phyloP scores from a whole-genome alignment of 2,797 vertebrate genomes.

The Aselliscus stoliczkanus region DNA sequence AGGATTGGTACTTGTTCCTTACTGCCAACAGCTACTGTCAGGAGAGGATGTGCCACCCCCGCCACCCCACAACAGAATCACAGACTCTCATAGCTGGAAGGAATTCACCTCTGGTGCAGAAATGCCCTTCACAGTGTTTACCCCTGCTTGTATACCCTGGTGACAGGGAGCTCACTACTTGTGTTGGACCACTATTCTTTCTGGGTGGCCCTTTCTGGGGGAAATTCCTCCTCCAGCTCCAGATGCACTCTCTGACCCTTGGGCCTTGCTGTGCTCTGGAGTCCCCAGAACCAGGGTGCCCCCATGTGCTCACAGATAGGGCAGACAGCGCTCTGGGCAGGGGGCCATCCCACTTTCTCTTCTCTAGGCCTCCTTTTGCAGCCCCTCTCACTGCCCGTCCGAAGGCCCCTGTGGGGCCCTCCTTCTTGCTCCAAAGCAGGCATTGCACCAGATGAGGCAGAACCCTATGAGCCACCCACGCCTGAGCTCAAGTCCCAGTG shows the following conservation, averaged over 20 bases:
- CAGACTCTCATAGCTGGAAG: background rate
- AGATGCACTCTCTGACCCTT: background rate
- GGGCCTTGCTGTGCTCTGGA: background rate
- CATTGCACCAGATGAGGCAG: no score
- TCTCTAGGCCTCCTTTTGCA: background rate
- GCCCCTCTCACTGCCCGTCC: background rate
- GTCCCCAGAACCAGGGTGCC: background rate
- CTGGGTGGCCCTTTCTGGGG: background rate
- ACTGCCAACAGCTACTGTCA: background rate
- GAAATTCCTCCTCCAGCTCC: fast-evolving
- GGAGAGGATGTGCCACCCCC: background rate
- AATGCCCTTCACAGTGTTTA: background rate
- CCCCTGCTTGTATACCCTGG: background rate
- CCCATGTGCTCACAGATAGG: background rate
- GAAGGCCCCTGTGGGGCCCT: background rate
- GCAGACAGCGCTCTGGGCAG: background rate
- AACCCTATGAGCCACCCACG: background rate
- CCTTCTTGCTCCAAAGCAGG: background rate
- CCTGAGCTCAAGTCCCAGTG: background rate
- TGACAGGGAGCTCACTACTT: background rate
- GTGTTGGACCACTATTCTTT: background rate
- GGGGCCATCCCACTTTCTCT: background rate
- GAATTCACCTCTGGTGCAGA: background rate
- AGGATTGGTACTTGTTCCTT: no score
- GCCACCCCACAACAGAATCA: background rate